Evolutionary conservation across 2,888 invertebrate genomes (phyloP).

Genomic region (Clivina fossor): DNA sequence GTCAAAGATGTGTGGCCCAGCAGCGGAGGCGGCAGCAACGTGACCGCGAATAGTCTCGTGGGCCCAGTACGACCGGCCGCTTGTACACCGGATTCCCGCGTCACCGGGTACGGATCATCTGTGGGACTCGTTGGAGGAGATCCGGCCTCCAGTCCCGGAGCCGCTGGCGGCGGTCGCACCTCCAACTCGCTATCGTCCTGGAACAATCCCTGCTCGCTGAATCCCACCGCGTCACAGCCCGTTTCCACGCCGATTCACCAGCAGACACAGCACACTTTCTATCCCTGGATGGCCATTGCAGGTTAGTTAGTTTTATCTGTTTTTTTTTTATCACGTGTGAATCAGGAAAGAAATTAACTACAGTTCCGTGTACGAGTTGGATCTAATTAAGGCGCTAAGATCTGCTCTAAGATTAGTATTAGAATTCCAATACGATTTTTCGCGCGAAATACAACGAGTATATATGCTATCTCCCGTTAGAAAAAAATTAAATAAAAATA

Average conservation of each 20-base stretch:
- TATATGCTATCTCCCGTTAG: background rate
- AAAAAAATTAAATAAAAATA: background rate
- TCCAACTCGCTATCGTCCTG: slow-evolving; percentile 70
- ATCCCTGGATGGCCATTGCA: slow-evolving; percentile 99
- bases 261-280: slow-evolving; percentile 91
- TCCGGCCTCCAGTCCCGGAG: slow-evolving; percentile 74
- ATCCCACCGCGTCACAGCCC: slow-evolving; percentile 76
- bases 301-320: slow-evolving; percentile 69
- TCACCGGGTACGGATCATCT: slow-evolving; percentile 69
- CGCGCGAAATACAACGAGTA: no score
- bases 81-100: slow-evolving; percentile 85
- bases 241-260: slow-evolving; percentile 84
- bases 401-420: no score
- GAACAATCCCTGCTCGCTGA: slow-evolving; percentile 87
- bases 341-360: no score
- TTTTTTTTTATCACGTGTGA: no score
- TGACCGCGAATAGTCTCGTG: slow-evolving; percentile 62
- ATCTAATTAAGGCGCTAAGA: no score
- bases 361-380: no score
- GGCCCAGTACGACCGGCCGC: slow-evolving; percentile 80
- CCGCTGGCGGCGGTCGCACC: slow-evolving; percentile 58
- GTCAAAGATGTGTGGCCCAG: slow-evolving; percentile 68
- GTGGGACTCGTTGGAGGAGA: slow-evolving; percentile 74
- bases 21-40: slow-evolving; percentile 69
- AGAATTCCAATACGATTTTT: no score